Evolutionary conservation across 2,797 vertebrate genomes (phyloP), one percentile per base, ranked within the genome.

Genomic region (Rhinophrynus dorsalis): DNA sequence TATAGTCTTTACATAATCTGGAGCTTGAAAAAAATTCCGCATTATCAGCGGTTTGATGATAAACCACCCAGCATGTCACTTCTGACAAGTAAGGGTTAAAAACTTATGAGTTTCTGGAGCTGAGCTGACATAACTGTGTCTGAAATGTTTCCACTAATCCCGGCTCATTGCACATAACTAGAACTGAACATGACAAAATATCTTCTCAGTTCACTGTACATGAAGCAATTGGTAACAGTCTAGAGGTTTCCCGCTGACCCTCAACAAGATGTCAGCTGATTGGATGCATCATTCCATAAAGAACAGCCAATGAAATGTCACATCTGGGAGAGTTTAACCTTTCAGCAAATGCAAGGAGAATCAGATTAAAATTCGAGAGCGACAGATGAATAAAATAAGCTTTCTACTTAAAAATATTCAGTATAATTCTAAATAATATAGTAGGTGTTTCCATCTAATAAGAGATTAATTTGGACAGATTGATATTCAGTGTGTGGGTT

Each of bases 211-310:
- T 71, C 61, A 35, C n/a, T 33, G 52, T 52, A 12, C 51, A 47
- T 24, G 24, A 64, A 42, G 42, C 52, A 58, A 58, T 72, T 58
- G 61, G 60, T 59, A 52, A 65, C 68, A 65, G 60, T 72, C 61
- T 51, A 29, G 33, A 8, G 68, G 32, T 15, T 64, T 72, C 52
- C 10, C 6, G 15, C 17, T 72, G 68, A 72, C 52, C 68, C 68
- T 37, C 24, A 27, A n/a, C 52, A 50, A 32, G 44, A n/a, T 42
- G 61, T 51, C 61, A 30, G 33, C 54, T 42, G 68, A 65, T 64
- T 50, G 59, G 52, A 71, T 30, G 32, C 32, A 72, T 51, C 68
- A 32, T 24, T 56, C 60, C 44, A 58, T 30, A 47, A 51, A 57
- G 68, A 50, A 37, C 52, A 24, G 33, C 24, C 20, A 6, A 65